Conservation (phyloP, 2,797 vertebrate species). For the Ctenopoma multispine region DNA sequence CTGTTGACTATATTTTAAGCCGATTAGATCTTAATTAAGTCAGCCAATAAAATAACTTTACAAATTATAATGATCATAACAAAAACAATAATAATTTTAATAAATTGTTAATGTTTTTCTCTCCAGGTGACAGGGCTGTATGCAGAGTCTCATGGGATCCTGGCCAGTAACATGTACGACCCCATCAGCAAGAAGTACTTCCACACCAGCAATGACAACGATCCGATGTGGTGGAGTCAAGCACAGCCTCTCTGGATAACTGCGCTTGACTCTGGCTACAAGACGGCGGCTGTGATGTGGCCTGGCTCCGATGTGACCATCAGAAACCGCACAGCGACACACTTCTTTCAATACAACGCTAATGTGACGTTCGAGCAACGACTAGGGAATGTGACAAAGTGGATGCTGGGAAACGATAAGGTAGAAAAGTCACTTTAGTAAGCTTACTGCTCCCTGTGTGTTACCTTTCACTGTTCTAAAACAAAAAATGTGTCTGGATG, state of each 20-base stretch:
- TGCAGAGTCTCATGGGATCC: conserved; percentile 94
- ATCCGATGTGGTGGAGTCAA: conserved; percentile 93
- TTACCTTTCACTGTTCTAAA: background rate
- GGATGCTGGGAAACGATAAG: conserved; percentile 84
- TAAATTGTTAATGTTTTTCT: background rate
- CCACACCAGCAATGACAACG: conserved; percentile 68
- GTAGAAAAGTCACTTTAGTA: conserved; percentile 59
- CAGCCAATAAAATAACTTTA: background rate
- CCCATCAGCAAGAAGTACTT: conserved; percentile 81
- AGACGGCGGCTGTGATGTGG: conserved; percentile 95
- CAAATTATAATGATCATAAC: no score
- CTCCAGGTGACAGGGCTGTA: conserved; percentile 90
- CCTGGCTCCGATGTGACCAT: conserved; percentile 90
- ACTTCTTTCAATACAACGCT: conserved; percentile 85
- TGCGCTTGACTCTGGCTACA: conserved; percentile 85
- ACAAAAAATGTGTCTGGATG: background rate
- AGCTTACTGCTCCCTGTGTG: no score
- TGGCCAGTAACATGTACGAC: conserved; percentile 94
- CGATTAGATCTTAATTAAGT: background rate
- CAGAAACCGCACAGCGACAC: conserved; percentile 78
- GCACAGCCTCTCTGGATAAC: conserved; percentile 94
- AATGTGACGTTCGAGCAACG: conserved; percentile 86
- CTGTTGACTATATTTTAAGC: no score
- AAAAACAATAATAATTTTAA: background rate
- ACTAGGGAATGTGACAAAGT: conserved; percentile 81